Evolutionary conservation across 2,888 invertebrate genomes (phyloP).

Genomic region (Dromius quadrimaculatus): DNA sequence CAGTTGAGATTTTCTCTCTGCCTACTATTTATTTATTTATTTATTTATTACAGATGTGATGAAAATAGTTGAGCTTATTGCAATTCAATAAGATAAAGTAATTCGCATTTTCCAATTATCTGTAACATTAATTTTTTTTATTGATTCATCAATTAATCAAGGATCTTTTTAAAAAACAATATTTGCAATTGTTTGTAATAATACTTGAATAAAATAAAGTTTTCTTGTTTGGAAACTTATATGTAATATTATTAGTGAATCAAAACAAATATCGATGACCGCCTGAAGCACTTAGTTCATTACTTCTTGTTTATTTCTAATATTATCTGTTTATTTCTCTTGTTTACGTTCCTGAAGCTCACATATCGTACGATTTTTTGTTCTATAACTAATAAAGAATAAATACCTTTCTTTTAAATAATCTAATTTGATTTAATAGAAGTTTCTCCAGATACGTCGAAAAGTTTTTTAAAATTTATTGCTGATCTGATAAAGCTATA

Average conservation of each 20-base stretch:
- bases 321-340: conserved; percentile 34
- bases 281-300: conserved; percentile 47
- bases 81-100: too few species aligned
- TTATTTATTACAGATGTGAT: too few species aligned
- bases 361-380: conserved; percentile 5
- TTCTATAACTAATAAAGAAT: neutral
- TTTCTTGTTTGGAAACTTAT: conserved; percentile 22
- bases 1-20: conserved; percentile 3
- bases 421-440: neutral
- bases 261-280: conserved; percentile 29
- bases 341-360: conserved; percentile 34
- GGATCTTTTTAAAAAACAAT: neutral
- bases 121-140: neutral
- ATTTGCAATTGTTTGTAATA: neutral
- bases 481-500: conserved; percentile 25
- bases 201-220: neutral
- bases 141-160: neutral
- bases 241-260: conserved; percentile 43
- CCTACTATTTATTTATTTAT: too few species aligned
- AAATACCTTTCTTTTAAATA: neutral
- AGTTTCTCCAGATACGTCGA: neutral
- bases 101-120: too few species aligned
- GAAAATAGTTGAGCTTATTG: too few species aligned
- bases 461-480: conserved; percentile 30
- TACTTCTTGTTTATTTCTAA: conserved; percentile 44